Base-by-base conservation (phyloP, 2,888 invertebrate species). In the Nomada ferruginata region DNA sequence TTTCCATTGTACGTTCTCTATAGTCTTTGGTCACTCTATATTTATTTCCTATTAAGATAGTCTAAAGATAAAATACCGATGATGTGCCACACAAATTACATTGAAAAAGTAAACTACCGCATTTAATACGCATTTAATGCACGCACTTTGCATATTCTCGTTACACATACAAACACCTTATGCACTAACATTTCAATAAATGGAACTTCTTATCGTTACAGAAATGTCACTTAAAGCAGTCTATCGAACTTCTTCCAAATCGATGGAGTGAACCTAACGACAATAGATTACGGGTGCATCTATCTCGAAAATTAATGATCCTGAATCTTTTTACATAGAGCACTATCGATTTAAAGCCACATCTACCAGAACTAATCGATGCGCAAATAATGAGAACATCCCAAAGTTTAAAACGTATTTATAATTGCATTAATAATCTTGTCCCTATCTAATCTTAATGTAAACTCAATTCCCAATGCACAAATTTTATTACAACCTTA, bases 261-360 rank as follows among this genome's bases (percentile, higher is more conserved):
- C 69, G 57, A n/a, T 69, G 69, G 26, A 69, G 69, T 20, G 69
- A 57, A 69, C 44, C 13, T 69, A 47, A 69, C 26, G 44, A 59
- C 47, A 29, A 69, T 59, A 59, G 69, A 59, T 69, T n/a, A n/a
- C 18, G n/a, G 47, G 15, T 13, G 11, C 57, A 29, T 69, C 47
- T 69, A 29, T 59, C 69, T 59, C 4, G 59, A 69, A 59, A 59
- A 59, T 69, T 69, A 69, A 69, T 69, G 69, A 47, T 69, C 57
- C 11, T 3, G 9, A 29, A 69, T 26, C 26, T 59, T 69, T 69
- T 59, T 69, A 29, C 15, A 47, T n/a, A 55, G 15, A 55, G 26
- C 0, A 2, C 1, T 15, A 18, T 4, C 4, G 53, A 53, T 13
- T 53, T 18, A 11, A 55, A 55, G 55, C 23, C 15, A 5, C 52